Evolutionary conservation across 2,888 invertebrate genomes (phyloP).

Genomic region (Gymnocheta viridis): DNA sequence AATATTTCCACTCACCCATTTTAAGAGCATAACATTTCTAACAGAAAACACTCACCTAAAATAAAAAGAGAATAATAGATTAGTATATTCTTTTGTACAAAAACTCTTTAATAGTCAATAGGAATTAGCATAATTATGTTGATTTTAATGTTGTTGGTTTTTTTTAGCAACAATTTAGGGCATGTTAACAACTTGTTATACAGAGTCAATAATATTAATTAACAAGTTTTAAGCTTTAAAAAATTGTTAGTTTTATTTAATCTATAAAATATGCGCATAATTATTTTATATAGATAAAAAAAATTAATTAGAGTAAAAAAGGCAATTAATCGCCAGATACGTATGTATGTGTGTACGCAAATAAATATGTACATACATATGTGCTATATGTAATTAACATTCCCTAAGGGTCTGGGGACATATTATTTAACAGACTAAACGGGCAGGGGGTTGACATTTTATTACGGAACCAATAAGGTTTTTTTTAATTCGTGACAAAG

Average conservation of each 20-base stretch:
- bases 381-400: background rate
- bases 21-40: background rate
- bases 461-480: no score
- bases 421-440: no score
- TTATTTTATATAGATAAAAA: slow-evolving; percentile 19
- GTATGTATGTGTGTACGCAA: background rate
- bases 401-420: no score
- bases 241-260: background rate
- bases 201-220: slow-evolving; percentile 48
- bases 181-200: slow-evolving; percentile 42
- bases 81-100: background rate
- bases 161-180: slow-evolving; percentile 23
- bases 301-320: background rate
- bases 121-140: slow-evolving; percentile 34
- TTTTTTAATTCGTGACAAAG: no score
- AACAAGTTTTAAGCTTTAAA: slow-evolving; percentile 22
- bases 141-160: slow-evolving; percentile 19
- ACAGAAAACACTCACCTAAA: slow-evolving; percentile 30
- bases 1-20: slow-evolving; percentile 36
- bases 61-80: background rate
- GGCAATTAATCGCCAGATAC: background rate
- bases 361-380: background rate
- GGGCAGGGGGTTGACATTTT: no score
- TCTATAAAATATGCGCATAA: slow-evolving; percentile 50
- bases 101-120: background rate